Percentiles rank a stretch among this genome's conserved stretches.
phyloP scores from a whole-genome alignment of 1,140 invertebrate species.

The Monochamus saltuarius region DNA sequence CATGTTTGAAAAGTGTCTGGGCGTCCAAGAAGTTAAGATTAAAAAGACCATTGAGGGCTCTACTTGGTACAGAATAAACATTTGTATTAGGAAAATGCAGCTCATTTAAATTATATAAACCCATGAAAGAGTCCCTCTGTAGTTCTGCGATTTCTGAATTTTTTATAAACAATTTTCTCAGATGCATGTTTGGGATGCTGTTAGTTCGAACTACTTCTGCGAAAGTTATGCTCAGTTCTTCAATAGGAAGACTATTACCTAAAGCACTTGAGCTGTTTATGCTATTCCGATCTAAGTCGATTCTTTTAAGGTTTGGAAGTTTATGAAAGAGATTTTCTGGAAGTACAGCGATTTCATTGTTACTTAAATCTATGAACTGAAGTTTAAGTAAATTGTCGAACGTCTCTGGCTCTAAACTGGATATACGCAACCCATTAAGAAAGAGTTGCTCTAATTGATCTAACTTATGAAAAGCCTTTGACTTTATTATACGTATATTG shows the following conservation, averaged over 20 bases:
- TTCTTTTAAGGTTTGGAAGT: not conserved
- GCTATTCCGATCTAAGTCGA: slow-evolving; percentile 2
- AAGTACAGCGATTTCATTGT: slow-evolving; percentile 1
- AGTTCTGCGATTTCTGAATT: not conserved
- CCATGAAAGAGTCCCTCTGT: not conserved
- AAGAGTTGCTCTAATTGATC: not conserved
- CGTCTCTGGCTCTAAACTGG: not conserved
- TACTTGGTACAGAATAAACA: not conserved
- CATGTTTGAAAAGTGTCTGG: slow-evolving; percentile 7
- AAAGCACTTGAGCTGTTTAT: not conserved
- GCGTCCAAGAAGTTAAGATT: slow-evolving; percentile 4
- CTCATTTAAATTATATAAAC: slow-evolving; percentile 3
- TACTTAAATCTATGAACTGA: not conserved
- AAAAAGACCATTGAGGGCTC: slow-evolving; percentile 6
- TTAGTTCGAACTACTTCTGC: not conserved
- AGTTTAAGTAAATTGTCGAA: not conserved
- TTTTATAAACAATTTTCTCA: slow-evolving; percentile 2
- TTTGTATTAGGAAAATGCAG: not conserved
- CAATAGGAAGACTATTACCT: not conserved
- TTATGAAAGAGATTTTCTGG: not conserved
- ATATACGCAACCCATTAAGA: slow-evolving; percentile 3
- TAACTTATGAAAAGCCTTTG: not conserved
- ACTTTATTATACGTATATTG: not conserved
- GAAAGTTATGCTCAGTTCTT: not conserved
- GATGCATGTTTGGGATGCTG: not conserved